Evolutionary conservation across 1,140 invertebrate species (phyloP).

Genomic region (Varroa destructor): DNA sequence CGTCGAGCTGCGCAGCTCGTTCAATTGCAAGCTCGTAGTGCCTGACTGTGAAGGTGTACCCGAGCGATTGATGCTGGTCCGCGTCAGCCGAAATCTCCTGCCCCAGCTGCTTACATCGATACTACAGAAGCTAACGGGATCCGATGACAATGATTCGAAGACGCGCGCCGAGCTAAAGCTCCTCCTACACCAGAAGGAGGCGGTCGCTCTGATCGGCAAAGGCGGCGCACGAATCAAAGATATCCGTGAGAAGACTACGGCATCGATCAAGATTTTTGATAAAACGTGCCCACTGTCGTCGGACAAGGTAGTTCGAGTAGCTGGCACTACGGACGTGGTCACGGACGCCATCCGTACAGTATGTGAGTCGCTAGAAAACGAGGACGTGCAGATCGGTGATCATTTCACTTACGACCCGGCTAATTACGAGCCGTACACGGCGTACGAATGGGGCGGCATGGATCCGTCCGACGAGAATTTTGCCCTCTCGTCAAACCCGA

Average conservation of each 20-base stretch:
- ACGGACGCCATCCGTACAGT: constrained; percentile 18
- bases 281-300: constrained; percentile 21
- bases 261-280: constrained; percentile 24
- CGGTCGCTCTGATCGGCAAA: constrained; percentile 17
- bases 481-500: constrained; percentile 19
- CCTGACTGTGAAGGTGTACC: constrained; percentile 18
- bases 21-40: constrained; percentile 23
- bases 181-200: constrained; percentile 25
- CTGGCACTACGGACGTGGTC: constrained; percentile 6
- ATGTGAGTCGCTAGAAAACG: constrained; percentile 24
- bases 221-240: constrained; percentile 22
- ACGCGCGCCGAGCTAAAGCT: constrained; percentile 15
- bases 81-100: constrained; percentile 10
- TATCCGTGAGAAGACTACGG: constrained; percentile 15
- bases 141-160: constrained; percentile 9
- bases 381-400: constrained; percentile 26
- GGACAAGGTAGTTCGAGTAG: constrained; percentile 1
- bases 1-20: constrained; percentile 19
- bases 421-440: constrained; percentile 24
- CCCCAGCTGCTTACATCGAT: constrained; percentile 11
- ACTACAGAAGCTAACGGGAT: background rate
- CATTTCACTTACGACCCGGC: constrained; percentile 24
- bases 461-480: constrained; percentile 25
- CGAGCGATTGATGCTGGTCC: constrained; percentile 18
- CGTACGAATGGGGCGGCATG: constrained; percentile 27